A percentile compares a stretch with the other conserved stretches of the same genome.
phyloP scores from a whole-genome alignment of 2,888 invertebrate species.

The Hirtodrosophila alboralis region DNA sequence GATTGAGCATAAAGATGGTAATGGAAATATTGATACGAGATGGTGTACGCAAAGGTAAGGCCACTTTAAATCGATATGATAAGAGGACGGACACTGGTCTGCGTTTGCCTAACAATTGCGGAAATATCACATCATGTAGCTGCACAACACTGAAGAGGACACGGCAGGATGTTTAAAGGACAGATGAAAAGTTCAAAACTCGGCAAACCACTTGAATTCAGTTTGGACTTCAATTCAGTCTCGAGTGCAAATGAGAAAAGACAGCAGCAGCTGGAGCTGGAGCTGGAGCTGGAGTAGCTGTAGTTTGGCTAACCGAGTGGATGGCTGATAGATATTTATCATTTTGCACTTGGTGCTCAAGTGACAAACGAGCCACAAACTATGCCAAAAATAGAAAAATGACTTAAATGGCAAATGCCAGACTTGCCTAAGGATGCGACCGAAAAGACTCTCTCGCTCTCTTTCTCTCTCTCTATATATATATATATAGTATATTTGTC shows the following conservation, averaged over 20 bases:
- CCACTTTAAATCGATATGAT: constrained; percentile 44
- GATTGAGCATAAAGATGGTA: neutral
- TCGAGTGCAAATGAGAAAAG: constrained; percentile 75
- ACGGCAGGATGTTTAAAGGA: constrained; percentile 20
- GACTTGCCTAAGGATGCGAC: constrained; percentile 13
- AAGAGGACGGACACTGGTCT: constrained; percentile 37
- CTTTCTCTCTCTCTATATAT: no score
- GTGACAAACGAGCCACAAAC: constrained; percentile 57
- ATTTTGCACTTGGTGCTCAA: constrained; percentile 66
- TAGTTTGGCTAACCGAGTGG: constrained; percentile 23
- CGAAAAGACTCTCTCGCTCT: no score
- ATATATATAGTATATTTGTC: no score
- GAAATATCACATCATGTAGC: constrained; percentile 64
- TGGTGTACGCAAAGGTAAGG: constrained; percentile 30
- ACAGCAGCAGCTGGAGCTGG: constrained; percentile 25
- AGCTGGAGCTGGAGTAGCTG: constrained; percentile 7
- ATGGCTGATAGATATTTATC: constrained; percentile 60
- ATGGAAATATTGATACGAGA: neutral
- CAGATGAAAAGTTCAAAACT: constrained; percentile 13
- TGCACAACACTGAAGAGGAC: constrained; percentile 24
- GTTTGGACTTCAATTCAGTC: constrained; percentile 31
- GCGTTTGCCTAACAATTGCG: constrained; percentile 47
- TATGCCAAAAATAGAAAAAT: constrained; percentile 64
- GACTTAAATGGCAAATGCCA: constrained; percentile 39
- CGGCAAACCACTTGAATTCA: constrained; percentile 50